Conservation (phyloP, 2,888 invertebrate species). For the Eupithecia insigniata region DNA sequence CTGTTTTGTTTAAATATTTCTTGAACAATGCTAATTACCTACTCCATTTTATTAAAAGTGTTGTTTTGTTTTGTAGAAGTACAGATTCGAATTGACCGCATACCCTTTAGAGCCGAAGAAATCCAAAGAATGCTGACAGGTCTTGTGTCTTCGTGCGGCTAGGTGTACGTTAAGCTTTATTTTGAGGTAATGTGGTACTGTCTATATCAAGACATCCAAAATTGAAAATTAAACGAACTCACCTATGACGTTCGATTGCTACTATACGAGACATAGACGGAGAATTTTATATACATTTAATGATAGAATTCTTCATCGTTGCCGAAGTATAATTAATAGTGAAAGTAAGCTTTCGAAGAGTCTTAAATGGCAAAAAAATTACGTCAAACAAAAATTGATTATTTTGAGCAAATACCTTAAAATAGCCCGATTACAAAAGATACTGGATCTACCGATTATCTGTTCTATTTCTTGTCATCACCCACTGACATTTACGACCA, state of each 20-base stretch:
- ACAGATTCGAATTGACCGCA: neutral
- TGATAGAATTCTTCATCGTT: neutral
- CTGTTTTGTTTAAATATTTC: neutral
- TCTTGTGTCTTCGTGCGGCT: neutral
- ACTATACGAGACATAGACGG: neutral
- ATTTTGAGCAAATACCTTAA: slow-evolving; percentile 1
- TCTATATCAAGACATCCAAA: neutral
- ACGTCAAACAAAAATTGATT: neutral
- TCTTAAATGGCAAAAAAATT: neutral
- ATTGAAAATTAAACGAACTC: neutral
- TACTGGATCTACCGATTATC: slow-evolving; percentile 27
- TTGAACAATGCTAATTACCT: neutral
- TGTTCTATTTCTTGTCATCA: slow-evolving; percentile 18
- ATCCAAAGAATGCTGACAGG: neutral
- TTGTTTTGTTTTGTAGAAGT: neutral
- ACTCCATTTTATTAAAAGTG: neutral
- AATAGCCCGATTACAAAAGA: slow-evolving; percentile 6
- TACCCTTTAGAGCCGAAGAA: neutral
- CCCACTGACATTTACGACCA: slow-evolving; percentile 21
- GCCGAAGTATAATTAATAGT: neutral
- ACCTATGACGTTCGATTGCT: neutral
- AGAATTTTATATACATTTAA: neutral
- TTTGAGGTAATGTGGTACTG: neutral
- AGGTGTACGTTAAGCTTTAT: neutral
- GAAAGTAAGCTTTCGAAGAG: neutral